A percentile compares a stretch with the other conserved stretches of the same genome.
phyloP scores from a whole-genome alignment of 35 echinoderm and acorn worm species.

The Anneissia japonica region DNA sequence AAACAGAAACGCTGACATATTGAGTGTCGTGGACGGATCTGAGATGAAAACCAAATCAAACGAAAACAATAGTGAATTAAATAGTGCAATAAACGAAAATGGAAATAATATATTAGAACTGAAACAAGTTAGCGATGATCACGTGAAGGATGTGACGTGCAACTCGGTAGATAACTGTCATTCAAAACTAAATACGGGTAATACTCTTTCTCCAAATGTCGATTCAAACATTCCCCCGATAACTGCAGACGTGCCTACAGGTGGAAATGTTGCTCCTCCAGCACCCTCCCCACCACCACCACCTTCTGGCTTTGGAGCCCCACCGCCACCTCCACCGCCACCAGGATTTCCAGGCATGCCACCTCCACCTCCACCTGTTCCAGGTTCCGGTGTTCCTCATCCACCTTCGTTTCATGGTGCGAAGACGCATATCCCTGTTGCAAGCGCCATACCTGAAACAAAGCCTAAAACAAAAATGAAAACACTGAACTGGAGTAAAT shows the following conservation, averaged over 20 bases:
- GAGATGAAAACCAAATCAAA: background rate
- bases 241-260: slow-evolving; percentile 17
- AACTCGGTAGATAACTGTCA: no score
- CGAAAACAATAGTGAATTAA: background rate
- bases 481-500: slow-evolving; percentile 94
- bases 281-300: slow-evolving; percentile 58
- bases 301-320: slow-evolving; percentile 3
- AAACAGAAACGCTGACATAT: background rate
- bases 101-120: background rate
- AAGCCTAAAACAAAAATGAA: slow-evolving; percentile 92
- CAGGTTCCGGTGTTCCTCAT: slow-evolving; percentile 11
- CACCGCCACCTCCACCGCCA: slow-evolving; percentile 63
- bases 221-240: background rate
- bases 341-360: slow-evolving; percentile 26
- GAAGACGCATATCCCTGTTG: background rate
- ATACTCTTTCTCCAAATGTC: background rate
- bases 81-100: slow-evolving; percentile 4
- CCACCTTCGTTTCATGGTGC: slow-evolving; percentile 3
- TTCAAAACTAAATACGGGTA: background rate
- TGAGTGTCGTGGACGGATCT: background rate
- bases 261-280: background rate
- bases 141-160: background rate
- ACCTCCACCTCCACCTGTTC: slow-evolving; percentile 68
- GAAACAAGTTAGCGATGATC: background rate
- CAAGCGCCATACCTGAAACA: slow-evolving; percentile 70